These are phyloP conservation scores for Pholis gunnellus DNA, from an alignment of 2,113 vertebrate genomes.

Conservation along the genomic window DNA sequence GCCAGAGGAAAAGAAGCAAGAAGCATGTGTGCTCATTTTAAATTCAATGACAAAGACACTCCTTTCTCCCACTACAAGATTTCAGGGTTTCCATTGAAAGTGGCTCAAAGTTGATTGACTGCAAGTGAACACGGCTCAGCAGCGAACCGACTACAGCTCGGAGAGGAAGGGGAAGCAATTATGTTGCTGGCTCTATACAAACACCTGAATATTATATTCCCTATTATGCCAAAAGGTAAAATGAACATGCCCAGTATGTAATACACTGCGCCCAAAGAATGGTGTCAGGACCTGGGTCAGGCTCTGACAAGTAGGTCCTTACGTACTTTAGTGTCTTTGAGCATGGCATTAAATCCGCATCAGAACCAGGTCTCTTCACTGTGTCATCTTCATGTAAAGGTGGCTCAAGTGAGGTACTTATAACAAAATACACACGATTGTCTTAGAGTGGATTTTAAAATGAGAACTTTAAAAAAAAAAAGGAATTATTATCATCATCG, in stretches of 20 bases:
- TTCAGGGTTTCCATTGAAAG: conserved; percentile 18
- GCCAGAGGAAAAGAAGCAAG: conserved; percentile 19
- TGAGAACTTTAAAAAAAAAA: too few species aligned
- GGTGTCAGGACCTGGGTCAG: background rate
- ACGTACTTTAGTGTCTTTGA: conserved; percentile 2
- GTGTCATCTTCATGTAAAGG: conserved; percentile 1
- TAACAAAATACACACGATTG: conserved; percentile 17
- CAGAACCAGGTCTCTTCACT: background rate
- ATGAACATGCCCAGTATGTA: background rate
- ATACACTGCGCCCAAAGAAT: background rate
- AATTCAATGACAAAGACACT: conserved; percentile 38
- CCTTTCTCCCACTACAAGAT: background rate
- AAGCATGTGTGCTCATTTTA: conserved; percentile 24
- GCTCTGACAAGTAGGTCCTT: background rate
- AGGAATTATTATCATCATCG: too few species aligned
- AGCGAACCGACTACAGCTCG: background rate
- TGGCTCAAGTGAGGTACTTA: conserved; percentile 21
- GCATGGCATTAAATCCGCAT: background rate
- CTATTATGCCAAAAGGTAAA: conserved; percentile 3
- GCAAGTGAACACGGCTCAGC: background rate
- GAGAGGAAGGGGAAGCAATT: background rate
- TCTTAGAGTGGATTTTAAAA: too few species aligned
- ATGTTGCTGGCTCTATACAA: background rate
- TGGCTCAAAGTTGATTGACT: conserved; percentile 6
- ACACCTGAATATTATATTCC: background rate